A percentile compares a stretch with the other conserved stretches of the same genome.
phyloP scores from a whole-genome alignment of 1,140 invertebrate genomes.

The Drosophila lowei region DNA sequence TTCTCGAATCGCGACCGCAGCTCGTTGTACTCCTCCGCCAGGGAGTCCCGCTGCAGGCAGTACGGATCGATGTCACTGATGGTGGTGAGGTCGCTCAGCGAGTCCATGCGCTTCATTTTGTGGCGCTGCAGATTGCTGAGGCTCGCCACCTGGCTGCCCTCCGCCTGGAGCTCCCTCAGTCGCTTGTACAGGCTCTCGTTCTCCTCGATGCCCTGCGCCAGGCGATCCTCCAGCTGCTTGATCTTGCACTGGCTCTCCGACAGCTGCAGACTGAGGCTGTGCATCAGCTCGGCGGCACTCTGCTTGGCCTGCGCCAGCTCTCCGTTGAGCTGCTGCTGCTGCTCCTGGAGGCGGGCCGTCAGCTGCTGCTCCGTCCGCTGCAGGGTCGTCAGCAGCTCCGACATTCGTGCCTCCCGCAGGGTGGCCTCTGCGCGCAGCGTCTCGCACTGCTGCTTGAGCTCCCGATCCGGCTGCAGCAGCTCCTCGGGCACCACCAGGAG shows the following conservation, averaged over 20 bases:
- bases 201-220: conserved; percentile 89
- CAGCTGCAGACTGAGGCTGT: conserved; percentile 66
- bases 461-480: conserved; percentile 76
- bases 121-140: conserved; percentile 81
- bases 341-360: conserved; percentile 87
- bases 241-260: conserved; percentile 76
- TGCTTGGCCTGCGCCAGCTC: conserved; percentile 82
- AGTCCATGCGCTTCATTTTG: conserved; percentile 89
- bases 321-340: conserved; percentile 73
- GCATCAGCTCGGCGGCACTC: conserved; percentile 82
- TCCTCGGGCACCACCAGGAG: conserved; percentile 83
- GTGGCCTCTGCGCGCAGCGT: conserved; percentile 86
- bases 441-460: conserved; percentile 86
- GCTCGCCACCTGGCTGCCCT: conserved; percentile 81
- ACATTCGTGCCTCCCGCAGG: conserved; percentile 88
- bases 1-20: conserved; percentile 90
- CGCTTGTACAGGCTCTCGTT: conserved; percentile 89
- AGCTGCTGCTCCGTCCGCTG: conserved; percentile 89
- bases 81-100: conserved; percentile 91
- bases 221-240: conserved; percentile 83
- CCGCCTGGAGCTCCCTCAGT: conserved; percentile 88
- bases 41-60: conserved; percentile 89
- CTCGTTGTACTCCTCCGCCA: conserved; percentile 92
- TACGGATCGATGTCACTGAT: conserved; percentile 90
- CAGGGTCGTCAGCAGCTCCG: conserved; percentile 87